Conservation (phyloP, 2,113 vertebrate genomes). For the Daphoenositta chrysoptera region DNA sequence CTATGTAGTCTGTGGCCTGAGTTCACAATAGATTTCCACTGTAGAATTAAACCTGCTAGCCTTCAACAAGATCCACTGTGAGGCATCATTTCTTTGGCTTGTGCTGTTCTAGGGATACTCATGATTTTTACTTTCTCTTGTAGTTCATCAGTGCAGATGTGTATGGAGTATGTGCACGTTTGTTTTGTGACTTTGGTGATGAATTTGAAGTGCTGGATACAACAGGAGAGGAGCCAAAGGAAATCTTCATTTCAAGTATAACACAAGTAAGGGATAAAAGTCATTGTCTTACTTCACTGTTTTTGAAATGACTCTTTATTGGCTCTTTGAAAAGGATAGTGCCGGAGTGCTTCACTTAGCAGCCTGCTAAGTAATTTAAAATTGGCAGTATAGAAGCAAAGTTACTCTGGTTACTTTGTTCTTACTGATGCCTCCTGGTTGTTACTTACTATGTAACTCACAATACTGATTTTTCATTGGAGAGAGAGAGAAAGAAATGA, state of each 20-base stretch:
- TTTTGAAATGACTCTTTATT: background rate
- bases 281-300: background rate
- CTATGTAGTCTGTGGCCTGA: background rate
- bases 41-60: background rate
- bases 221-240: constrained; percentile 94
- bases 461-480: background rate
- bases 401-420: background rate
- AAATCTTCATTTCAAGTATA: constrained; percentile 94
- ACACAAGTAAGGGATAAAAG: constrained; percentile 79
- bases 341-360: background rate
- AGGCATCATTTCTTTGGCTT: background rate
- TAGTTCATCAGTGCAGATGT: constrained; percentile 93
- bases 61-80: background rate
- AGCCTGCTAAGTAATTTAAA: background rate
- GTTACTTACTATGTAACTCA: background rate
- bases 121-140: background rate
- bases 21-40: background rate
- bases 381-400: background rate
- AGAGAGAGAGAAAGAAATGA: background rate
- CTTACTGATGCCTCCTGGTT: background rate
- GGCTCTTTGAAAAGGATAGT: background rate
- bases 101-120: background rate
- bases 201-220: constrained; percentile 93
- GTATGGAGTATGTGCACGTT: constrained; percentile 87
- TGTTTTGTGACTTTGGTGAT: constrained; percentile 97